Base-by-base conservation (phyloP, 2,888 invertebrate genomes). In the Dasysyrphus albostriatus region DNA sequence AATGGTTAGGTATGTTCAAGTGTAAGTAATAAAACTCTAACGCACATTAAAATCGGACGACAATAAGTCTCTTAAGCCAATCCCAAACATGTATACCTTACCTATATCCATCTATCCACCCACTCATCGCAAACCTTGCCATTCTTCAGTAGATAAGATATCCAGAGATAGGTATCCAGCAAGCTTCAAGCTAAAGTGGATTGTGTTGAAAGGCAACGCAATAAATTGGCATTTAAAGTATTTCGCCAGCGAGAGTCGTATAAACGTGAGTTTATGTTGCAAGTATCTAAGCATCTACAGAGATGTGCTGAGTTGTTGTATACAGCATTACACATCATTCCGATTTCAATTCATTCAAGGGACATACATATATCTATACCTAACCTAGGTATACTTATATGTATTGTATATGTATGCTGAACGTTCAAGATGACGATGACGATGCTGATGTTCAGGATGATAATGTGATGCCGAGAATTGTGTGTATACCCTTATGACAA, bases 151-250 rank as follows among this genome's bases (percentile, higher is more conserved):
- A 61, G 73, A 61, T 61, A 73, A 65, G 65, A 75, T 75, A 56
- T 49, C 67, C 67, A 65, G 65, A 47, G 63, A 63, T 44, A 58
- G 44, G 29, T 59, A 54, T 44, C 44, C 63, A 67, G 19, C 39
- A 12, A 61, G 61, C 61, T 42, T 39, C 24, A 61, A 61, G 59
- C 73, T 56, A 56, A 77, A 85, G 80, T 85, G 67, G 75, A 84
- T 84, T 78, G 78, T 76, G 63, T 44, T 82, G 63, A 78, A 87
- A 75, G 54, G 75, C 70, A 78, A 72, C 70, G 75, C 83, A 87
- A 87, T 83, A 87, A 87, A 87, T 87, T 83, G 87, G 83, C 75
- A 83, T 83, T 87, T 79, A 83, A 83, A 83, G 82, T 74, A 87
- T 82, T 59, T 75, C 67, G 34, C 83, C 75, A 75, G 65, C 39